Evolutionary conservation across 92 coral and sea anemone genomes (phyloP).

Genomic region (Hydrozoanthus gracilis): DNA sequence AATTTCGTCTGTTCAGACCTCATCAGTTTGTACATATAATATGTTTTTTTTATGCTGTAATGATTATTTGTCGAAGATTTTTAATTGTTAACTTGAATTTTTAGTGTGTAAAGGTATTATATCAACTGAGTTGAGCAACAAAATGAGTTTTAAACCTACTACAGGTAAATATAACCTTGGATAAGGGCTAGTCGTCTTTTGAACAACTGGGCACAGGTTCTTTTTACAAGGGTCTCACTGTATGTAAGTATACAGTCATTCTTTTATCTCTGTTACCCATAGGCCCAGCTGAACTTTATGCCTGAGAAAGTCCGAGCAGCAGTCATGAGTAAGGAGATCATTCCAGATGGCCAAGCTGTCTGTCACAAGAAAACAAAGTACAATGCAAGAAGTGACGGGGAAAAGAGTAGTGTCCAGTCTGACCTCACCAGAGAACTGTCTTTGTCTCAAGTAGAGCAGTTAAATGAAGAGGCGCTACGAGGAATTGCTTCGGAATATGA

Average conservation of each 20-base stretch:
- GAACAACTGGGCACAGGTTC: background rate
- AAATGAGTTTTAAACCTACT: too few species aligned
- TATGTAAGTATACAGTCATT: background rate
- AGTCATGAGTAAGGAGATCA: slow-evolving; percentile 72
- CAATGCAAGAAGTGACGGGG: slow-evolving; percentile 27
- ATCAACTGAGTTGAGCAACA: too few species aligned
- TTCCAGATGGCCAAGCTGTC: slow-evolving; percentile 51
- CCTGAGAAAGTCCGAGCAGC: slow-evolving; percentile 87
- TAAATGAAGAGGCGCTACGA: slow-evolving; percentile 81
- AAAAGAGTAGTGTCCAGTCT: slow-evolving; percentile 23
- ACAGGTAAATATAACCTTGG: background rate
- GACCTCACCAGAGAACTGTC: slow-evolving; percentile 17
- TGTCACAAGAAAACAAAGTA: slow-evolving; percentile 38
- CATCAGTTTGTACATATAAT: too few species aligned
- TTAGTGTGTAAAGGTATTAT: too few species aligned
- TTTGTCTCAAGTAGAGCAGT: slow-evolving; percentile 67
- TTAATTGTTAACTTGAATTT: too few species aligned
- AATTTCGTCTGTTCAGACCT: too few species aligned
- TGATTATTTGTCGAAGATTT: too few species aligned
- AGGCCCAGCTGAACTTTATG: slow-evolving; percentile 74
- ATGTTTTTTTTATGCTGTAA: too few species aligned
- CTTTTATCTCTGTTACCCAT: background rate
- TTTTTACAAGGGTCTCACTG: too few species aligned
- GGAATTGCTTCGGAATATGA: slow-evolving; percentile 81
- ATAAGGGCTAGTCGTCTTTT: too few species aligned